A percentile compares a stretch with the other conserved stretches of the same genome.
Evolutionary conservation across 2,113 vertebrate genomes (phyloP).

Genomic region (Stegastes partitus): DNA sequence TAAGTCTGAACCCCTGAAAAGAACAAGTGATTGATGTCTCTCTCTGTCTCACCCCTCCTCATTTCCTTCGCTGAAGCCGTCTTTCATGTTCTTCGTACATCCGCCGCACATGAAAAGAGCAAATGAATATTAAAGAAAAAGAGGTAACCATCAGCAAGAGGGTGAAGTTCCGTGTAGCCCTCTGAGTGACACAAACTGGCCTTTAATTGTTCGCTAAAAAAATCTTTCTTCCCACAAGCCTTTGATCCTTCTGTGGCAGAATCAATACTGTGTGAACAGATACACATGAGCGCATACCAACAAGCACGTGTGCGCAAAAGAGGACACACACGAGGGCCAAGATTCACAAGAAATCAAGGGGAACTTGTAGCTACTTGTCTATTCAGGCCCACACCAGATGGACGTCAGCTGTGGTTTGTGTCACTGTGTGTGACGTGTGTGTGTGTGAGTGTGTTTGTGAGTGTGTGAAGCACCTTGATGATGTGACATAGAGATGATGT

Average conservation of each 20-base stretch:
- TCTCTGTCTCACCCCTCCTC: constrained; percentile 35
- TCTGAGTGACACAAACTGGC: constrained; percentile 42
- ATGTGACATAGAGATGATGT: constrained; percentile 23
- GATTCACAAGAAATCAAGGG: not conserved
- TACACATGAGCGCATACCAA: constrained; percentile 10
- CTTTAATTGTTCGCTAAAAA: constrained; percentile 37
- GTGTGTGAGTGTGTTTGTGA: not conserved
- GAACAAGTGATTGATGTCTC: constrained; percentile 58
- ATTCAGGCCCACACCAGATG: constrained; percentile 1
- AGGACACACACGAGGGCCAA: not conserved
- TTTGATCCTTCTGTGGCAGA: constrained; percentile 52
- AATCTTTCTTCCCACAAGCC: constrained; percentile 24
- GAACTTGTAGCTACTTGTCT: not conserved
- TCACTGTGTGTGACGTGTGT: not conserved
- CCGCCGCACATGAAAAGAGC: constrained; percentile 47
- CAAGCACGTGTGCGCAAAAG: constrained; percentile 22
- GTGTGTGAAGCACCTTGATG: constrained; percentile 8
- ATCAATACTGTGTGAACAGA: constrained; percentile 57
- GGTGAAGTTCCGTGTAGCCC: constrained; percentile 18
- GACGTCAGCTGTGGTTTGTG: not conserved
- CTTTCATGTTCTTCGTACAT: constrained; percentile 51
- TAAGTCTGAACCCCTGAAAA: constrained; percentile 41
- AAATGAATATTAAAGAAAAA: constrained; percentile 53
- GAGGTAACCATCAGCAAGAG: constrained; percentile 24
- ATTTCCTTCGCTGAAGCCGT: constrained; percentile 22